Base-by-base conservation (phyloP, 2,888 invertebrate species). In the Agriopis marginaria region DNA sequence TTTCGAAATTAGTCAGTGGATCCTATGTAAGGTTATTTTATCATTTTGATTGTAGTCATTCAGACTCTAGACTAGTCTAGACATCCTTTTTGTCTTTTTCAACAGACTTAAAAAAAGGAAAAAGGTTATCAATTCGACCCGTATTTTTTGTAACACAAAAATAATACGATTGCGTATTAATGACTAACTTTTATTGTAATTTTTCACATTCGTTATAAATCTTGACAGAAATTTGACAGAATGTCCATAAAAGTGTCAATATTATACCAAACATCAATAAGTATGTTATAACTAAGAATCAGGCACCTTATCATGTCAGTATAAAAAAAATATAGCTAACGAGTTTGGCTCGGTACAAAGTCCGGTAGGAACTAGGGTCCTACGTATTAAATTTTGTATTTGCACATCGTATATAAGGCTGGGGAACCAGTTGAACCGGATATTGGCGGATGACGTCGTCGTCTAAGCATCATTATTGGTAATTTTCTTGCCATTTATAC, bases 361-460 rank as follows among this genome's bases (percentile, higher is more conserved):
- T 62, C 32, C 53, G 17, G 42, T 44, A 44, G 44, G 53, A 62
- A 62, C 54, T 53, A 53, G 9, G 42, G 7, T 32, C 17, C 53
- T 44, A 47, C 55, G 39, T 11, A 17, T 63, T 55, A 49, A 39
- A n/a, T 47, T 55, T 55, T 58, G 58, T 68, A 68, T 68, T 68
- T 59, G 69, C 65, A 62, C 62, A 45, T 53, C 10, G 7, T 11
- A 51, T 17, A 62, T 55, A 64, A 23, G 56, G 40, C 10, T 3
- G 47, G 14, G 50, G 39, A 68, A 74, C 74, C 70, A 62, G 74
- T 74, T n/a, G 39, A 70, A 72, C 72, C 74, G 74, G 74, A 74
- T 59, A 70, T 50, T n/a, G 62, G 49, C 63, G 42, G 1, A 58
- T 54, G 56, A 61, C 69, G 70, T 72, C 68, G 55, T 3, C 51